A percentile compares a stretch with the other conserved stretches of the same genome.
Evolutionary conservation across 2,113 vertebrate genomes (phyloP).

Genomic region (Panthera leo): DNA sequence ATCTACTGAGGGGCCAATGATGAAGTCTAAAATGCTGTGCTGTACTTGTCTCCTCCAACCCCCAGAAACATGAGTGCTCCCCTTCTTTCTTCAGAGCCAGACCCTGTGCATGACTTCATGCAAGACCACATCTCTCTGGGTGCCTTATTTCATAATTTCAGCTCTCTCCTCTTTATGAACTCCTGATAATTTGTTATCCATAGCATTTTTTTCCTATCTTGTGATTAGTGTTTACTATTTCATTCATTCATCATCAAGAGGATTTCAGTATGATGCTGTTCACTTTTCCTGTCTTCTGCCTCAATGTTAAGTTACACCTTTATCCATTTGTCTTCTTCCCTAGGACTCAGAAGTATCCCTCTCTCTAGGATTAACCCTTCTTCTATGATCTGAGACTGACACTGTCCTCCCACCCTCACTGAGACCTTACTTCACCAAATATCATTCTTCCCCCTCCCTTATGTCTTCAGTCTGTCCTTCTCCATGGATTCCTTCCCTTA

Average conservation of each 20-base stretch:
- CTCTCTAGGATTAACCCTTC: neutral
- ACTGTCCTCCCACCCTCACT: neutral
- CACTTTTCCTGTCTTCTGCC: neutral
- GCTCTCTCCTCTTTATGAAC: neutral
- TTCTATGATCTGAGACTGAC: neutral
- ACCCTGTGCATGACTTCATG: too few relatives aligned
- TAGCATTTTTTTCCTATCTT: neutral
- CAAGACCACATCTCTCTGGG: neutral
- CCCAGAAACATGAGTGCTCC: neutral
- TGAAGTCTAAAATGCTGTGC: neutral
- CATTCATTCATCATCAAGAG: neutral
- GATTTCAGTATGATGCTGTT: neutral
- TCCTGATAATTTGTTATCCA: neutral
- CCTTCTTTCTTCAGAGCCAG: neutral
- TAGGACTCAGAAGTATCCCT: neutral
- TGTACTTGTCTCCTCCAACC: fast-evolving
- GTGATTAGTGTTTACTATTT: neutral
- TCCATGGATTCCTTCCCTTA: neutral
- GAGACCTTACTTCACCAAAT: neutral
- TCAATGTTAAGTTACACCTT: neutral
- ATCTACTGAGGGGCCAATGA: neutral
- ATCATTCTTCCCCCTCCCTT: neutral
- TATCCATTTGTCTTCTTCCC: neutral
- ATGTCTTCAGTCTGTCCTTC: neutral
- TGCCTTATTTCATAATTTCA: neutral